A percentile compares a stretch with the other conserved stretches of the same genome.
Conservation (phyloP, 2,797 vertebrate genomes). For the Enteromius anoplus region DNA sequence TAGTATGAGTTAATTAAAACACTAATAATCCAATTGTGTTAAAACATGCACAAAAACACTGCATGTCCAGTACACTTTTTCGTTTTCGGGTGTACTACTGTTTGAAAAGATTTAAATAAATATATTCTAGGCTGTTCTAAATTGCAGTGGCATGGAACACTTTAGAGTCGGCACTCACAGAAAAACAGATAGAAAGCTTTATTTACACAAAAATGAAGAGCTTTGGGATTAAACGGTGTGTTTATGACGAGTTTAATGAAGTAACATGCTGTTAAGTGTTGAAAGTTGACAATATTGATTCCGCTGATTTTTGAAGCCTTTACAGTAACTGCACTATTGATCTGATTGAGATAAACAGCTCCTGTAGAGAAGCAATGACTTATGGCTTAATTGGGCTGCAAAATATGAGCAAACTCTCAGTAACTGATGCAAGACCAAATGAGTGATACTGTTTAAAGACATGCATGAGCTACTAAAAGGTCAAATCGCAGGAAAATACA, state of each 20-base stretch:
- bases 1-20: not conserved
- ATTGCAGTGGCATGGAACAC: conserved; percentile 8
- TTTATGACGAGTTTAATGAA: conserved; percentile 22
- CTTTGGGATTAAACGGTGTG: not conserved
- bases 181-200: too few relatives aligned
- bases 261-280: conserved; percentile 14
- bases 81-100: too few relatives aligned
- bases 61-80: not conserved
- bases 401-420: conserved; percentile 27
- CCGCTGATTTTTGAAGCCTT: conserved; percentile 7
- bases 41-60: not conserved
- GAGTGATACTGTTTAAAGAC: conserved; percentile 2
- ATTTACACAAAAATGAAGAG: too few relatives aligned
- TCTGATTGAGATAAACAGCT: conserved; percentile 13
- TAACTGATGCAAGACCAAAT: not conserved
- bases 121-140: not conserved
- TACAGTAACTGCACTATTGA: conserved; percentile 29
- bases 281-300: conserved; percentile 20
- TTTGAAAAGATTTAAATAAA: too few relatives aligned
- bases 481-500: not conserved
- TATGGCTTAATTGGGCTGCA: not conserved
- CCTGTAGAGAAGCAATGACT: not conserved
- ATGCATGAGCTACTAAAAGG: not conserved
- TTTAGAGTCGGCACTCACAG: not conserved
- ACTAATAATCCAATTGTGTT: not conserved